Evolutionary conservation across 2,113 vertebrate species (phyloP), one percentile per base, ranked within the genome.

Genomic region (Brevimyrus niger): DNA sequence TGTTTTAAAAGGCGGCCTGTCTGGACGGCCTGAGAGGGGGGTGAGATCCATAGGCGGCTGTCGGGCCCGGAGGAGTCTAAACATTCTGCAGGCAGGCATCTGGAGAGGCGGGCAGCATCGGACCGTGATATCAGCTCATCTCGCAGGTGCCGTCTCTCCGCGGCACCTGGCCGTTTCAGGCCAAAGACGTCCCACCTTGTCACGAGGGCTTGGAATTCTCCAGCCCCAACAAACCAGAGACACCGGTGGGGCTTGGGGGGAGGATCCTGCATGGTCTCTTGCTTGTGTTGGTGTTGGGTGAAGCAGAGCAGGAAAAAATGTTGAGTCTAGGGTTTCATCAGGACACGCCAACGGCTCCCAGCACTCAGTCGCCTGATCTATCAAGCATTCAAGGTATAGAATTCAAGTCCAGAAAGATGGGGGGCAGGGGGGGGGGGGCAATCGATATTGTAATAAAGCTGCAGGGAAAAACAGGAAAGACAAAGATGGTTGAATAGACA

Each of bases 321-420:
- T 50, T 86, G 83, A 85, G n/a, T 69, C 61, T 69, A 31, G n/a
- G n/a, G 61, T 69, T 76, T 76, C 69, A 55, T 35, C 50, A 31
- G 47, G n/a, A 69, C n/a, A 65, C 10, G 23, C 9, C 61, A 31
- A 31, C n/a, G 13, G 50, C n/a, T 50, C 50, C n/a, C 27, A 19
- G 13, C 47, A 91, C 85, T 80, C 51, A 46, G 48, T 87, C 1
- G 80, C 86, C 82, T 51, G 88, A 89, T 88, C 88, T 90, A 92
- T 93, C 90, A 93, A 90, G 91, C 90, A 85, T 90, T 92, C 89
- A 89, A 69, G 85, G 61, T 47, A 10, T 65, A 65, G 38, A 91
- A 92, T 94, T 93, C 90, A 90, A 93, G 92, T 92, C 92, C 90
- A 82, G 91, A 91, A 89, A 88, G 91, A 89, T 90, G 58, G 8